phyloP scores from a whole-genome alignment of 2,888 invertebrate species.

The Amphipyra tragopoginis region DNA sequence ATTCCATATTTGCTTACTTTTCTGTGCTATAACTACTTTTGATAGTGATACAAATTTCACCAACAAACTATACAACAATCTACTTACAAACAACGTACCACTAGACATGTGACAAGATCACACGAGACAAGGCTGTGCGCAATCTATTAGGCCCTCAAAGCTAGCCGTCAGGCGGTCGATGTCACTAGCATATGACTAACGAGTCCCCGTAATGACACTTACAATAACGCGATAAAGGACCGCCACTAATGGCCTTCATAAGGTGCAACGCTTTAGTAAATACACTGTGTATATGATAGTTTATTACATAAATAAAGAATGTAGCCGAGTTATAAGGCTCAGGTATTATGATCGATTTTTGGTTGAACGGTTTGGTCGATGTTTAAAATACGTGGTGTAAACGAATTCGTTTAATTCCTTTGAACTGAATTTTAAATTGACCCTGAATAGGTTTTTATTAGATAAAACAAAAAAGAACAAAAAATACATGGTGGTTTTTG shows the following conservation, averaged over 20 bases:
- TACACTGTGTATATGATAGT: conserved; percentile 22
- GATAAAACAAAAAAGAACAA: too few relatives aligned
- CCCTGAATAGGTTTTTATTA: too few relatives aligned
- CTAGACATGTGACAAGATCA: conserved; percentile 25
- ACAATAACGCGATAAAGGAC: conserved; percentile 56
- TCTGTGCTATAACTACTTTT: too few relatives aligned
- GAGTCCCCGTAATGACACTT: conserved; percentile 60
- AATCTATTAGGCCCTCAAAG: conserved; percentile 59
- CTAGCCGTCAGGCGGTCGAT: conserved; percentile 55
- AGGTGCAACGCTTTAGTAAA: conserved; percentile 50
- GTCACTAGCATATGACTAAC: conserved; percentile 59
- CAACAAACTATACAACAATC: too few relatives aligned
- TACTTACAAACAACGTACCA: neutral
- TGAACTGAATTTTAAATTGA: too few relatives aligned
- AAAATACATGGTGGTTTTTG: too few relatives aligned
- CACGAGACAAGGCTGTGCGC: conserved; percentile 18
- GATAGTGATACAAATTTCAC: too few relatives aligned
- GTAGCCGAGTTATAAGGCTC: conserved; percentile 16
- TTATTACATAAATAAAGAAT: conserved; percentile 32
- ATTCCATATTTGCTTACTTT: too few relatives aligned
- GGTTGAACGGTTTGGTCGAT: neutral
- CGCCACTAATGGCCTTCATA: conserved; percentile 43
- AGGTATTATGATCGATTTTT: conserved; percentile 2
- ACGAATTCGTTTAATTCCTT: too few relatives aligned
- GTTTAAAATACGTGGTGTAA: too few relatives aligned